Evolutionary conservation across 2,888 invertebrate genomes (phyloP), one percentile per base, ranked within the genome.

Genomic region (Hirtodrosophila duncani): DNA sequence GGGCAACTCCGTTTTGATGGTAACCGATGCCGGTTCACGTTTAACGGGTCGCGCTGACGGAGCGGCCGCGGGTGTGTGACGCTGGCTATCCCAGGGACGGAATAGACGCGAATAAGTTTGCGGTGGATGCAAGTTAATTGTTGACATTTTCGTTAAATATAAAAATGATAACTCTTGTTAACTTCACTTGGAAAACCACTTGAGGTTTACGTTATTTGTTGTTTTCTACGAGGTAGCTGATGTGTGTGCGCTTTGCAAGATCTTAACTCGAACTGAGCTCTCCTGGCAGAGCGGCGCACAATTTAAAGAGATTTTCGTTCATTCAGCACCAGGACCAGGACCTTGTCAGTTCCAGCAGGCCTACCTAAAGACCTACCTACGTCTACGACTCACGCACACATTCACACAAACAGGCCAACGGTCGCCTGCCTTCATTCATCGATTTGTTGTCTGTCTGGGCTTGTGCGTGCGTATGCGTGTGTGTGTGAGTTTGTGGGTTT

Each of bases 11-110:
- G 72, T 63, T 34, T 61, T 79, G 31, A 69, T 69, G 43, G 41
- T 52, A 27, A 67, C 53, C 1, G 38, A 9, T 8, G 50, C 60
- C 5, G 60, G n/a, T 39, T 60, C 65, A 39, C 59, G 52, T 51
- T 75, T 80, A 21, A 74, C 70, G 14, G 51, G 45, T 17, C 58
- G 36, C 14, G 49, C 48, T 11, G 65, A 21, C 9, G 63, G 41
- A 16, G 13, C 5, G 34, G 3, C n/a, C 6, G 64, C 48, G 27
- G 65, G 33, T 8, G 57, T 44, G 45, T 67, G 67, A 8, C 69
- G 68, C 55, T 81, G 88, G 58, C 87, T 87, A 83, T 91, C 91
- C 91, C 91, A 91, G 46, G 91, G 91, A 67, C 91, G 88, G 74
- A 91, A 91, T 11, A 91, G 86, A 70, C 90, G 88, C 29, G 90